Evolutionary conservation across 2,797 vertebrate species (phyloP).

Genomic region (Enteromius treurensis): DNA sequence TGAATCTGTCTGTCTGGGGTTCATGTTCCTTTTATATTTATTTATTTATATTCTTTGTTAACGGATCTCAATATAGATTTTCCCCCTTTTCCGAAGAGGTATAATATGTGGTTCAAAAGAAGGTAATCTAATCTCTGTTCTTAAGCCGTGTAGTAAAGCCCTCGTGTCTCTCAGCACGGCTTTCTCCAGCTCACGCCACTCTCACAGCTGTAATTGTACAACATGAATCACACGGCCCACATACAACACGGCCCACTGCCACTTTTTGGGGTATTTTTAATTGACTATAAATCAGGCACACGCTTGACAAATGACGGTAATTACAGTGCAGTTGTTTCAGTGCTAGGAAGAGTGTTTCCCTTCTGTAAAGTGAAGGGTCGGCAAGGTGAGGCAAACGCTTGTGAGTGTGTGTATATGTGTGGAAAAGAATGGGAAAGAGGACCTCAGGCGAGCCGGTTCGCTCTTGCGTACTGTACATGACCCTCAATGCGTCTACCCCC

Average conservation of each 20-base stretch:
- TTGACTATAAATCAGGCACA: slow-evolving; percentile 91
- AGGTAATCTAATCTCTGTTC: background rate
- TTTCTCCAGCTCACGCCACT: slow-evolving; percentile 72
- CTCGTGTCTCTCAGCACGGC: slow-evolving; percentile 44
- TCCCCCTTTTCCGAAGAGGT: background rate
- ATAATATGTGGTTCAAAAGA: background rate
- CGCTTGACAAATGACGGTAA: slow-evolving; percentile 92
- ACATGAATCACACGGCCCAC: slow-evolving; percentile 82
- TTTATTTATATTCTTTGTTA: too few species aligned
- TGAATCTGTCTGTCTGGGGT: too few species aligned
- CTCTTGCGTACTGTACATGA: background rate
- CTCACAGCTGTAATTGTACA: slow-evolving; percentile 69
- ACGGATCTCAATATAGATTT: background rate
- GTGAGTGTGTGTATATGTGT: background rate
- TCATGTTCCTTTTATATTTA: too few species aligned
- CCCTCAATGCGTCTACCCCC: background rate
- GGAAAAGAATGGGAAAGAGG: slow-evolving; percentile 4
- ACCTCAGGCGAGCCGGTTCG: slow-evolving; percentile 7
- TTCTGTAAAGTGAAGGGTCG: slow-evolving; percentile 46
- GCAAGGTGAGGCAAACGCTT: slow-evolving; percentile 33
- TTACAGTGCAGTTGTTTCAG: slow-evolving; percentile 82
- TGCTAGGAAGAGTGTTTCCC: slow-evolving; percentile 50
- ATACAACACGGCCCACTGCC: slow-evolving; percentile 72
- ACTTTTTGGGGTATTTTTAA: slow-evolving; percentile 87
- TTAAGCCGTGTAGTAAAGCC: slow-evolving; percentile 25